Percentiles rank a stretch among this genome's conserved stretches.
Evolutionary conservation across 2,113 vertebrate genomes (phyloP).

Genomic region (Paradoxurus hermaphroditus): DNA sequence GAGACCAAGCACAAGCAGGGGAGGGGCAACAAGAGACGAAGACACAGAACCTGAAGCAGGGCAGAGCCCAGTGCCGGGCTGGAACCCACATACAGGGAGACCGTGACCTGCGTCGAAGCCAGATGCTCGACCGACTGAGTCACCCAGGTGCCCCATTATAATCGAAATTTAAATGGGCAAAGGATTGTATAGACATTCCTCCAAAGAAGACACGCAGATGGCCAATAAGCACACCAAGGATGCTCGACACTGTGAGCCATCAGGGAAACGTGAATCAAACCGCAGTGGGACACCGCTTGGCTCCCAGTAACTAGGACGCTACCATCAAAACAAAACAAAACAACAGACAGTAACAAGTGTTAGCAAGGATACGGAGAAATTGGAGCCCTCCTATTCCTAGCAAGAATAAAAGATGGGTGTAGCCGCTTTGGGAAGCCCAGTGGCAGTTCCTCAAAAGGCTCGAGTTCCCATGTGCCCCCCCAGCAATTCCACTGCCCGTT

Average conservation of each 20-base stretch:
- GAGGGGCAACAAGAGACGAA: too few relatives aligned
- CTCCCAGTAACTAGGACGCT: fast-evolving
- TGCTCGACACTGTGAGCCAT: fast-evolving
- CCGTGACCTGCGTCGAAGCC: too few relatives aligned
- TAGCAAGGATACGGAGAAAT: neutral
- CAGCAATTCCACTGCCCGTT: neutral
- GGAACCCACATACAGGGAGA: too few relatives aligned
- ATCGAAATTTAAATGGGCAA: neutral
- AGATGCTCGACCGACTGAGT: too few relatives aligned
- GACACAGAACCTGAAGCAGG: too few relatives aligned
- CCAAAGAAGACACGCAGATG: neutral
- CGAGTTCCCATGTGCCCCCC: neutral
- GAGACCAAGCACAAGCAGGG: too few relatives aligned
- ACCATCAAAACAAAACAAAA: fast-evolving
- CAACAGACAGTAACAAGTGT: neutral
- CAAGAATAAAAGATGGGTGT: neutral
- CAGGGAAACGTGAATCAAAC: fast-evolving
- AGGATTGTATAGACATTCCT: neutral
- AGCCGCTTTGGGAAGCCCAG: neutral
- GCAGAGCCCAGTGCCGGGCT: too few relatives aligned
- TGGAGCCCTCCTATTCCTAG: fast-evolving
- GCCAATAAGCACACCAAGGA: fast-evolving
- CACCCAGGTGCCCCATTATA: too few relatives aligned
- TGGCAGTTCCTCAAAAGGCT: neutral
- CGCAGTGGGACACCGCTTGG: fast-evolving